Evolutionary conservation across 2,888 invertebrate species (phyloP), one percentile per base, ranked within the genome.

Genomic region (Eledone cirrhosa): DNA sequence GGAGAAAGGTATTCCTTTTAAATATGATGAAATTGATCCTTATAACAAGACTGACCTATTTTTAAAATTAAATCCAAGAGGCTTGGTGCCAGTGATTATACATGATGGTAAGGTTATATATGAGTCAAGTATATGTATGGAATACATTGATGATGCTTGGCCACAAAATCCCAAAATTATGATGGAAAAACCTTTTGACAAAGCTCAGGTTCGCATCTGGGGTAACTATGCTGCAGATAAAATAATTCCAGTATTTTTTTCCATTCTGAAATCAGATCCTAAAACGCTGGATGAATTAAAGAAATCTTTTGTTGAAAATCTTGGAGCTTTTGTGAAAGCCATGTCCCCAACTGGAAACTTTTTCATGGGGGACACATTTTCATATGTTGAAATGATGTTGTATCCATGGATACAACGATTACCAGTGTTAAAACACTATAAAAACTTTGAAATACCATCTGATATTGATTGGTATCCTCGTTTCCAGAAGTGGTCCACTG

Each of bases 1-100:
- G 19, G 84, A 86, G 79, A 86, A 87, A 79, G 81, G 82, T 16
- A 79, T 87, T 4, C 67, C 79, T 7, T 87, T 84, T 80, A 85
- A 86, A 16, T 84, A 85, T 78, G 77, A 83, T 8, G 87, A 87
- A 78, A 83, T 82, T 48, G 84, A 87, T 78, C 87, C 87, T 2
- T 87, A 87, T 78, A 80, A 85, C 75, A 87, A 87, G 79, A 83
- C 83, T 5, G 69, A 80, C n/a, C 85, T 87, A 76, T 87, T 86
- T 79, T 77, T 88, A 19, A 80, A 82, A 4, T 79, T 86, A 13
- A 87, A 84, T 77, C 87, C 87, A 0, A 79, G 85, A 33, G 87
- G 87, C 2, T 81, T 87, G 1, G 86, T 86, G 19, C 87, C 87
- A 1, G 81, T 83, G 0, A 76, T 87, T 2, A 77, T 82, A 2